phyloP scores from a whole-genome alignment of 2,888 invertebrate species.

The Hylaea fasciaria region DNA sequence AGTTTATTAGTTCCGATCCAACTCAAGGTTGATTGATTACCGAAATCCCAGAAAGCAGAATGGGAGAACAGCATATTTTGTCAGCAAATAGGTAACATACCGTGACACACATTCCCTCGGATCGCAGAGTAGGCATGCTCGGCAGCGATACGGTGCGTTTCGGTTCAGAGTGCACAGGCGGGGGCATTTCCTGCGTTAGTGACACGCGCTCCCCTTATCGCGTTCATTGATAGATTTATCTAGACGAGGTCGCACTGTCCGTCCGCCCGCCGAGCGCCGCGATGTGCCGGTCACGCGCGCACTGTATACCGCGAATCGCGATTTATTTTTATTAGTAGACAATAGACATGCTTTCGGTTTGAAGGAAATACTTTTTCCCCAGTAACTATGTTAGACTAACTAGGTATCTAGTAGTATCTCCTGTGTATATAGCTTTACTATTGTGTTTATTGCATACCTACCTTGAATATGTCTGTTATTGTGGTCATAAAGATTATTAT shows the following conservation, averaged over 20 bases:
- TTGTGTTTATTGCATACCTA: too few relatives aligned
- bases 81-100: neutral
- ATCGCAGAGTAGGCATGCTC: constrained; percentile 29
- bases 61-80: neutral
- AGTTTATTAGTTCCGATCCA: too few relatives aligned
- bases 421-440: too few relatives aligned
- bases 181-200: constrained; percentile 76
- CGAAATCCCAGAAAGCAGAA: too few relatives aligned
- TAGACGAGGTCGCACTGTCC: constrained; percentile 70
- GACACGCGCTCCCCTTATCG: constrained; percentile 79
- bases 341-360: too few relatives aligned
- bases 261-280: constrained; percentile 47
- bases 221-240: constrained; percentile 83
- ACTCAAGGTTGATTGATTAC: neutral
- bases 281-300: constrained; percentile 55
- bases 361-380: too few relatives aligned
- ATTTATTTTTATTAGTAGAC: too few relatives aligned
- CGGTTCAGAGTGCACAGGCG: constrained; percentile 67
- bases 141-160: constrained; percentile 50
- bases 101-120: constrained; percentile 37
- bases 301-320: constrained; percentile 34
- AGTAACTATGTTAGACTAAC: too few relatives aligned
- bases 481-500: too few relatives aligned
- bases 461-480: too few relatives aligned
- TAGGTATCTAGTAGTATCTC: too few relatives aligned